Evolutionary conservation across 2,888 invertebrate genomes (phyloP), one percentile per base, ranked within the genome.

Genomic region (Spicauda simplicius): DNA sequence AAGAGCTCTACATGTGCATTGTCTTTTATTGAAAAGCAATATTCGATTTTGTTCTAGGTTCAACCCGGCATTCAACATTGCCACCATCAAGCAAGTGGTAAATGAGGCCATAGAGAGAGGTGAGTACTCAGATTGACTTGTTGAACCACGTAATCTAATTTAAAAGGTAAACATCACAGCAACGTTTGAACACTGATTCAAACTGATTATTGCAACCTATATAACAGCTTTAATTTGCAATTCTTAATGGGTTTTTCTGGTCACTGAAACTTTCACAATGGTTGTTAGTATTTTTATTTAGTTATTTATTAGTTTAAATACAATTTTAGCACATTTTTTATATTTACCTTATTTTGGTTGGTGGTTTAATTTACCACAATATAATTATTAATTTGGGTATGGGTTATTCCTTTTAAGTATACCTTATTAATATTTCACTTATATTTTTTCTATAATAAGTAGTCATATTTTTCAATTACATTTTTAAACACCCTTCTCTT

Each of bases 101-200:
- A 97, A 97, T 94, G 98, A 98, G 94, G 98, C 98, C 74, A 97
- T 98, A 75, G 98, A 98, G 93, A 95, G 97, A 96, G 98, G 98
- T 97, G 92, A 93, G 94, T 88, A 71, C 55, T 19, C 25, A 48
- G 25, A 48, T 50, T 20, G 37, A 59, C 20, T 45, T 25, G 30
- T 61, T 61, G 19, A 56, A 20, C 19, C 16, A 45, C 7, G 19
- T 48, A 33, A 50, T 50, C 58, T 55, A 66, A 67, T 48, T 69
- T 61, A 20, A 50, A 59, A 72, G 58, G 69, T 63, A 70, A 64
- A 65, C 19, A 60, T 18, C 16, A 30, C 41, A 33, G 19, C 18
- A 50, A 16, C 52, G 45, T 59, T 59, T 65, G 37, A 57, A 57
- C 37, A 52, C 12, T 56, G 33, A 59, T 59, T 59, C 41, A 18